Conservation (phyloP, 2,113 vertebrate genomes). For the Psettodes erumei region DNA sequence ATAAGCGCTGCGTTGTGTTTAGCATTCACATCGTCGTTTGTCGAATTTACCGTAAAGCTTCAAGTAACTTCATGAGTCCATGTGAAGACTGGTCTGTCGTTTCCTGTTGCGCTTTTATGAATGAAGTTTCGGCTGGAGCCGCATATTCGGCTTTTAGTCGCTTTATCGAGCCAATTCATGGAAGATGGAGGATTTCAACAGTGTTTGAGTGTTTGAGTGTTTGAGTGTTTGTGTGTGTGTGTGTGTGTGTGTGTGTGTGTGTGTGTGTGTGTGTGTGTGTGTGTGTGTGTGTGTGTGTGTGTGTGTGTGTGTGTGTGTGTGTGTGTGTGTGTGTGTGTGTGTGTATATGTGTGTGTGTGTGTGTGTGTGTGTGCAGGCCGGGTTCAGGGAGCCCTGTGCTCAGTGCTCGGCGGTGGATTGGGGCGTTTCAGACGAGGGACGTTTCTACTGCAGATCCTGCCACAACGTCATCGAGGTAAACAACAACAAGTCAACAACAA, state of each 20-base stretch:
- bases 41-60: not conserved
- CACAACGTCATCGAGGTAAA: slow-evolving; percentile 94
- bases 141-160: not conserved
- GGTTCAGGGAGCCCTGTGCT: slow-evolving; percentile 85
- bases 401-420: slow-evolving; percentile 89
- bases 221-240: too few relatives aligned
- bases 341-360: not conserved
- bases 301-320: not conserved
- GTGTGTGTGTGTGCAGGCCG: slow-evolving; percentile 74
- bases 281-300: slow-evolving; percentile 8
- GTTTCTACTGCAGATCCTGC: slow-evolving; percentile 91
- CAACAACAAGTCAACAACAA: not conserved
- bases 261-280: not conserved
- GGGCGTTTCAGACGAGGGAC: slow-evolving; percentile 90
- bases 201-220: too few relatives aligned
- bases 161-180: not conserved
- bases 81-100: not conserved
- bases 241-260: slow-evolving; percentile 8
- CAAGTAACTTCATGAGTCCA: not conserved
- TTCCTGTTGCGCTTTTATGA: not conserved
- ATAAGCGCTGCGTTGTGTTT: too few relatives aligned
- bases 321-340: not conserved
- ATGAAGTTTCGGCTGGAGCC: not conserved
- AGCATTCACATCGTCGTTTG: too few relatives aligned
- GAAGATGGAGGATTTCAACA: too few relatives aligned